Conservation (phyloP, 2,113 vertebrate species). For the Scomber japonicus region DNA sequence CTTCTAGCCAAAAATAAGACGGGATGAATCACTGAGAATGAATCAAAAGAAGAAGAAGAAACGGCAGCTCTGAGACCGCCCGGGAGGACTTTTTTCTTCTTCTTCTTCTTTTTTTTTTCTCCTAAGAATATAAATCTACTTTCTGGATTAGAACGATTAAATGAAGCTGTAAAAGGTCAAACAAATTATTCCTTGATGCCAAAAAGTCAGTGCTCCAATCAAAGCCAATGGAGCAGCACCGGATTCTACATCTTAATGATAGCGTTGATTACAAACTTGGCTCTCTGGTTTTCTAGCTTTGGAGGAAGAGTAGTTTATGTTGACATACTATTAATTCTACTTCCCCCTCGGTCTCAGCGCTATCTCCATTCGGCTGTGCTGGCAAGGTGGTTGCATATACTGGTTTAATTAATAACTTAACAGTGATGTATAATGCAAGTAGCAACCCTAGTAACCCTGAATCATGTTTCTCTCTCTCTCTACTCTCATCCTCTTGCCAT, state of each 20-base stretch:
- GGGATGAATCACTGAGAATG: slow-evolving; percentile 30
- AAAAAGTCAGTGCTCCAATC: slow-evolving; percentile 74
- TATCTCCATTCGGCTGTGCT: slow-evolving; percentile 45
- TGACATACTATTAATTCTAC: slow-evolving; percentile 66
- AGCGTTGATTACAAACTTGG: slow-evolving; percentile 69
- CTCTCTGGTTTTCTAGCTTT: slow-evolving; percentile 43
- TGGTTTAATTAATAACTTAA: slow-evolving; percentile 57
- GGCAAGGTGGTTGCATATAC: slow-evolving; percentile 42
- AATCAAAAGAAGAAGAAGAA: slow-evolving; percentile 35
- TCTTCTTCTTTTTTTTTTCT: slow-evolving; percentile 28
- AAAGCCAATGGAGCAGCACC: slow-evolving; percentile 69
- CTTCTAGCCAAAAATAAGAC: slow-evolving; percentile 22
- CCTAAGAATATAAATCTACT: slow-evolving; percentile 61
- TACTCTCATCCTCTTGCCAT: not conserved
- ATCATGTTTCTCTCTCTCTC: slow-evolving; percentile 4
- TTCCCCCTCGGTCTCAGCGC: slow-evolving; percentile 40
- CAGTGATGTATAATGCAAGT: slow-evolving; percentile 52
- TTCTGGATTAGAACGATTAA: slow-evolving; percentile 67
- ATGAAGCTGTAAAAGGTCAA: slow-evolving; percentile 76
- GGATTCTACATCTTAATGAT: slow-evolving; percentile 74
- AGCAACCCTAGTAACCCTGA: slow-evolving; percentile 23
- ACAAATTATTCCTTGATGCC: slow-evolving; percentile 71
- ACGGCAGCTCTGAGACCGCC: slow-evolving; percentile 24
- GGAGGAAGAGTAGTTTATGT: slow-evolving; percentile 59
- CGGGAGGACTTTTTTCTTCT: slow-evolving; percentile 22